Percentiles rank a stretch among this genome's conserved stretches.
Evolutionary conservation across 2,113 vertebrate species (phyloP).

Genomic region (Corythornis cristatus): DNA sequence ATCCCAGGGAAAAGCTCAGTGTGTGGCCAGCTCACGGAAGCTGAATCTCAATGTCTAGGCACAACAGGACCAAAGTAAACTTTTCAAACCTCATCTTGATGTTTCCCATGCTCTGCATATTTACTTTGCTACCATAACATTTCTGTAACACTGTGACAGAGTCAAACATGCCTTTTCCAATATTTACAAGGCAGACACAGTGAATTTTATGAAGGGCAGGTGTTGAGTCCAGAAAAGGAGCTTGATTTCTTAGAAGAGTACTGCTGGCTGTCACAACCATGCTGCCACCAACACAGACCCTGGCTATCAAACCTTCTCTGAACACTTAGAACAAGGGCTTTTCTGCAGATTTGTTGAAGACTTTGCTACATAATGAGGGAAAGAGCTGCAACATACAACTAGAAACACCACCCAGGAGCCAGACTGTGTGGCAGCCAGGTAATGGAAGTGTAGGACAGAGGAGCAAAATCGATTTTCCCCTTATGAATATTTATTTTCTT

Average conservation of each 20-base stretch:
- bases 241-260: background rate
- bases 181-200: background rate
- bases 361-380: background rate
- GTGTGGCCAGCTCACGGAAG: background rate
- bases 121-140: background rate
- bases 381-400: background rate
- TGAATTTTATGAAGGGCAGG: background rate
- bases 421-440: background rate
- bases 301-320: background rate
- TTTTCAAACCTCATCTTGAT: background rate
- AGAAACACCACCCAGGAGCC: background rate
- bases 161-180: background rate
- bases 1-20: background rate
- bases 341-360: background rate
- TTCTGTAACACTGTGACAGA: background rate
- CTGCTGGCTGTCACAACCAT: rapidly evolving
- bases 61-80: background rate
- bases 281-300: background rate
- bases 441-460: background rate
- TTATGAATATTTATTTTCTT: background rate
- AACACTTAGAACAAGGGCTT: background rate
- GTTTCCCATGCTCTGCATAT: background rate
- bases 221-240: background rate
- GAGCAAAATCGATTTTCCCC: background rate
- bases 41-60: background rate